Percentiles rank a stretch among this genome's conserved stretches.
phyloP scores from a whole-genome alignment of 2,113 vertebrate species.

The Ivindomyrus marchei region DNA sequence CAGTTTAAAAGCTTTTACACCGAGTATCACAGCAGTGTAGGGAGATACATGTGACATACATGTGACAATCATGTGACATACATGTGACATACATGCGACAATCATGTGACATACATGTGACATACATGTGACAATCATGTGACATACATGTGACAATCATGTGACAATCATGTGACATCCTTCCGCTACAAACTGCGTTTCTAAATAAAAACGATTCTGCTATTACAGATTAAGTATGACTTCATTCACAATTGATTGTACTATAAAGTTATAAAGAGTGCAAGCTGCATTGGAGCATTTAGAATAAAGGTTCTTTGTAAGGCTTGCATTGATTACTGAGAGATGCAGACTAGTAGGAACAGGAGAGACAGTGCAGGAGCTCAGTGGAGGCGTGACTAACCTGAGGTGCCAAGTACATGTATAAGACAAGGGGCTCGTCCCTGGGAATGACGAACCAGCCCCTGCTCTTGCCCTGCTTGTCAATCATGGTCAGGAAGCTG shows the following conservation, averaged over 20 bases:
- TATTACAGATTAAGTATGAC: not conserved
- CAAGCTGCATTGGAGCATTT: not conserved
- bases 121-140: not conserved
- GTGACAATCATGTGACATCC: too few species aligned
- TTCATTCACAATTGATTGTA: not conserved
- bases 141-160: too few species aligned
- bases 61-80: not conserved
- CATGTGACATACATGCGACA: not conserved
- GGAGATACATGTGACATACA: not conserved
- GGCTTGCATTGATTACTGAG: not conserved
- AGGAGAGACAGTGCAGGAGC: not conserved
- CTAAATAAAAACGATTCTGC: not conserved
- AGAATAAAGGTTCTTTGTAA: not conserved
- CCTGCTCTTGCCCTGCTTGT: conserved; percentile 42
- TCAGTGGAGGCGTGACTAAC: conserved; percentile 31
- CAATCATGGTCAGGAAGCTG: conserved; percentile 62
- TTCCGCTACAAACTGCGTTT: not conserved
- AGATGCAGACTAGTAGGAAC: not conserved
- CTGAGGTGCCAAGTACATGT: conserved; percentile 64
- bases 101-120: not conserved
- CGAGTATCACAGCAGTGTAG: not conserved
- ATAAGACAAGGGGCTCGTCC: conserved; percentile 62
- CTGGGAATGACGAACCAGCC: conserved; percentile 63
- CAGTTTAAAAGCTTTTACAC: not conserved
- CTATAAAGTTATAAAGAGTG: not conserved